These are phyloP conservation scores for Chirona hameri DNA, from an alignment of 2,888 invertebrate species.

Conservation along the genomic window DNA sequence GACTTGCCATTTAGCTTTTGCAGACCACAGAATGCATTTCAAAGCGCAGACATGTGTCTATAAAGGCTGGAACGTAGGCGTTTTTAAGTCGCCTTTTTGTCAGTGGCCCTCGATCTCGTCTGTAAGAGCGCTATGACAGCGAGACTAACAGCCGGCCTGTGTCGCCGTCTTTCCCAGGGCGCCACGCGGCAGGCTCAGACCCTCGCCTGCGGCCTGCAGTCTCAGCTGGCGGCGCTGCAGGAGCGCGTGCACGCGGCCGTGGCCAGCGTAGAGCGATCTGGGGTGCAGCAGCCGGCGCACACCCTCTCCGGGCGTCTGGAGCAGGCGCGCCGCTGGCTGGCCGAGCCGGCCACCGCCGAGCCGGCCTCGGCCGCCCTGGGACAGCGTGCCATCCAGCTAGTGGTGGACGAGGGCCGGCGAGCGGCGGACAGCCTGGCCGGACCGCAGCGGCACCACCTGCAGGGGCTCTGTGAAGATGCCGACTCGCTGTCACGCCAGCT, in stretches of 20 bases:
- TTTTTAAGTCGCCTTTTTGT: too few relatives aligned
- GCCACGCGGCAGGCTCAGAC: conserved; percentile 57
- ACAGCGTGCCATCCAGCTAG: conserved; percentile 83
- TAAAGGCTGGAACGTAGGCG: too few relatives aligned
- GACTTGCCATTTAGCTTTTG: too few relatives aligned
- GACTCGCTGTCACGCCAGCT: conserved; percentile 80
- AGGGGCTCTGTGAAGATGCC: conserved; percentile 72
- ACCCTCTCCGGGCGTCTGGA: conserved; percentile 56
- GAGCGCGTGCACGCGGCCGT: conserved; percentile 79
- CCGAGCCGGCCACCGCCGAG: conserved; percentile 67
- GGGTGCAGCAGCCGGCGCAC: conserved; percentile 78
- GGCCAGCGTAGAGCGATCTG: conserved; percentile 72
- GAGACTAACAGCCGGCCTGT: too few relatives aligned
- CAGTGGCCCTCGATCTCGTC: too few relatives aligned
- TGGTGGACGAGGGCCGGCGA: conserved; percentile 80
- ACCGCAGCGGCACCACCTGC: conserved; percentile 77
- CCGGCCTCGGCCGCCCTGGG: conserved; percentile 74
- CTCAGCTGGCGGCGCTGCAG: conserved; percentile 80
- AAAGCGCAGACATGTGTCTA: too few relatives aligned
- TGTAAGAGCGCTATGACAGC: too few relatives aligned
- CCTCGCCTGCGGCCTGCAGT: conserved; percentile 79
- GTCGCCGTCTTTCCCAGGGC: background rate
- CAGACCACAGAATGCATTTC: too few relatives aligned
- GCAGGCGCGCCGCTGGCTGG: conserved; percentile 83
- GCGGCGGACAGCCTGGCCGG: conserved; percentile 94